A percentile compares a stretch with the other conserved stretches of the same genome.
These are phyloP conservation scores for Holcopasites calliopsidis DNA, from an alignment of 1,140 invertebrate genomes.

Conservation along the genomic window DNA sequence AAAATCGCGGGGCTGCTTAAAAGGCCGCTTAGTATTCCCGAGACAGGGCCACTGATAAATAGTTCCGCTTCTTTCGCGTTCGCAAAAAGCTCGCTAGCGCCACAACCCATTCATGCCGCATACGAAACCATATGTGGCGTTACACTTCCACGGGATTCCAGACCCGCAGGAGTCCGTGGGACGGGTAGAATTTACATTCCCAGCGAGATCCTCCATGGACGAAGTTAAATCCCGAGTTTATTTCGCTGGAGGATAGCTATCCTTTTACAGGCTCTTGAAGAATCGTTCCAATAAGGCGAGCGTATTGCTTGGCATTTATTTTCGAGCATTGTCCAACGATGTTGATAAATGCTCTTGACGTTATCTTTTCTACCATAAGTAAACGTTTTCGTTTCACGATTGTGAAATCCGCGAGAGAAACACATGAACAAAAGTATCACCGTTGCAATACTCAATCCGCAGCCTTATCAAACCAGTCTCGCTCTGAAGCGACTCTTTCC, in stretches of 20 bases:
- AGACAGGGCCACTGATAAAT: constrained; percentile 65
- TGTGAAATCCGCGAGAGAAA: too few species aligned
- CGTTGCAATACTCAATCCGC: not conserved
- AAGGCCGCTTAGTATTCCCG: constrained; percentile 55
- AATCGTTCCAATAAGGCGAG: too few species aligned
- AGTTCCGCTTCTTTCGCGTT: constrained; percentile 61
- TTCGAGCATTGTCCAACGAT: too few species aligned
- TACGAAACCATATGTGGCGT: constrained; percentile 62
- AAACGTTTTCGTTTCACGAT: too few species aligned
- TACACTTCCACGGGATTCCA: constrained; percentile 49
- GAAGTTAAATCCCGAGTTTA: constrained; percentile 1
- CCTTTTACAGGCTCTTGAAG: not conserved
- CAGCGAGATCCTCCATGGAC: not conserved
- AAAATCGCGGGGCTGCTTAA: constrained; percentile 53
- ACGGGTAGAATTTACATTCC: constrained; percentile 41
- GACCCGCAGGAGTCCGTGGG: constrained; percentile 37
- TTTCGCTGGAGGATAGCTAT: too few species aligned
- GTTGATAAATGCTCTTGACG: too few species aligned
- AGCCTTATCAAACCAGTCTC: not conserved
- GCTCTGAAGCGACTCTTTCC: not conserved
- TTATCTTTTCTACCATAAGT: too few species aligned
- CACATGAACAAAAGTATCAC: too few species aligned
- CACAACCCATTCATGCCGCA: constrained; percentile 64
- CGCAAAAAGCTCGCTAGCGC: constrained; percentile 62
- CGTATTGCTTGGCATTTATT: too few species aligned